These are phyloP conservation scores for Halisarca cf. caerulea DNA, from an alignment of 37 sponge, comb jelly and placozoan species.

Conservation along the genomic window DNA sequence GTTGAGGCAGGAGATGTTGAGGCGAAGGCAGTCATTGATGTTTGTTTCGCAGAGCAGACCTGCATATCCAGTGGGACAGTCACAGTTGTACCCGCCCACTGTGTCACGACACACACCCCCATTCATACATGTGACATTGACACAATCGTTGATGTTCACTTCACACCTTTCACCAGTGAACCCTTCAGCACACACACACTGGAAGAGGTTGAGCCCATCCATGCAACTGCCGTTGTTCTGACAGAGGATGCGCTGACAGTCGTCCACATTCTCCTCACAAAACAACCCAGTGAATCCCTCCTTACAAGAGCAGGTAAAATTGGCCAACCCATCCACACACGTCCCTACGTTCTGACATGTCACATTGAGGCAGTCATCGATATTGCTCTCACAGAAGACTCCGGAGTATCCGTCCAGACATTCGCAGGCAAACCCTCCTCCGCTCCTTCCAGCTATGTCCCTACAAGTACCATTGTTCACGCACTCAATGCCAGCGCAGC, in stretches of 20 bases:
- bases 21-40: constrained; percentile 51
- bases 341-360: constrained; percentile 60
- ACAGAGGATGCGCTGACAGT: neutral
- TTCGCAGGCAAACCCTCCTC: neutral
- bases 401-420: neutral
- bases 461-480: neutral
- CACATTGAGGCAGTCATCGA: constrained; percentile 42
- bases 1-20: constrained; percentile 44
- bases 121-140: neutral
- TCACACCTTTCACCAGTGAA: constrained; percentile 34
- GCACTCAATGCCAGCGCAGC: constrained; percentile 2
- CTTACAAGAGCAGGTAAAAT: constrained; percentile 8
- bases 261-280: constrained; percentile 7
- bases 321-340: constrained; percentile 22
- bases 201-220: neutral
- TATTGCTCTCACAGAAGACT: constrained; percentile 40
- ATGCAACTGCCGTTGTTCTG: constrained; percentile 23
- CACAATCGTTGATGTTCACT: constrained; percentile 5
- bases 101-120: constrained; percentile 36
- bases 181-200: constrained; percentile 5
- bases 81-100: constrained; percentile 33
- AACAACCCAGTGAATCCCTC: neutral
- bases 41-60: constrained; percentile 59
- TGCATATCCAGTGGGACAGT: constrained; percentile 53
- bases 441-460: neutral